Evolutionary conservation across 2,797 vertebrate genomes (phyloP), one percentile per base, ranked within the genome.

Genomic region (Syncerus caffer): DNA sequence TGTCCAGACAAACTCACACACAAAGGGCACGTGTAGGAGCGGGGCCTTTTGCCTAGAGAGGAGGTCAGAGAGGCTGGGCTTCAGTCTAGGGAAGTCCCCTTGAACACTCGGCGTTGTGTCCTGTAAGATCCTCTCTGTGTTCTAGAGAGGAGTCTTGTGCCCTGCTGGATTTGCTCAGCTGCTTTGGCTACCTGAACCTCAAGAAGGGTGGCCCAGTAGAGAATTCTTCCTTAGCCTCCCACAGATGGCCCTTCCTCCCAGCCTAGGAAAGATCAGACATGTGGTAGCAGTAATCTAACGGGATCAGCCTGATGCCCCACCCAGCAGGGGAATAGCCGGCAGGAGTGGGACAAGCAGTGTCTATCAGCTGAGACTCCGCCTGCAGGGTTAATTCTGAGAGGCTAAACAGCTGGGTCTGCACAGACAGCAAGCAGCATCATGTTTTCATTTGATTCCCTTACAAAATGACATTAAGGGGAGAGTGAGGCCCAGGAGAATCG

Each of bases 381-480:
- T 1, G 0, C 29, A 29, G 94, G 88, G 55, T 42, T 82, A 82
- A 92, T 91, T 78, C 55, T 67, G 83, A 90, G 90, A 57, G 53
- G 58, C 85, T 6, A 38, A 62, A 67, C 57, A 67, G 89, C 96
- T 82, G 84, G 38, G 55, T 80, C 93, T 87, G 76, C 74, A 29
- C 92, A 89, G 96, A 87, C 93, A 93, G 97, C 74, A 79, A 79
- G 95, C 93, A 31, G 62, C 27, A 79, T 82, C 92, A 89, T 96
- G 96, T 93, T 97, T 97, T 96, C 94, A 95, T 97, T 97, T 97
- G 96, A 83, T 93, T 96, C 82, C 90, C 76, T 78, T 78, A 94
- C 86, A n/a, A 92, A 95, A 96, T 93, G 91, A 97, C 96, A 94
- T 97, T 95, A 97, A 89, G 74, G 76, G 89, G 88, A 85, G 79